Evolutionary conservation across 2,797 vertebrate genomes (phyloP), one percentile per base, ranked within the genome.

Genomic region (Gila robusta): DNA sequence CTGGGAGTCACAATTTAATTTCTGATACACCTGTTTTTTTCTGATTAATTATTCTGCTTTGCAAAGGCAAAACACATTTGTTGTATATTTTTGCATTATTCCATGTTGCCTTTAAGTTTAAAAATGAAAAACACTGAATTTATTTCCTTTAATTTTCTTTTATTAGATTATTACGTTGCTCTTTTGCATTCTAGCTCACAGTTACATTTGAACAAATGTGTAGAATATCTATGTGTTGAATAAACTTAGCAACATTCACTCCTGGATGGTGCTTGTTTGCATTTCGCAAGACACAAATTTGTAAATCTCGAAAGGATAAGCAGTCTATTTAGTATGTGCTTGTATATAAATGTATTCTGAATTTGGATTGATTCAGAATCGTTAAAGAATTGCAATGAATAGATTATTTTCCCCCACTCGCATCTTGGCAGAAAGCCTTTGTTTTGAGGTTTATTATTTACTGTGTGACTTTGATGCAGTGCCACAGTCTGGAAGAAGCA

Each of bases 371-470:
- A 37, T 37, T 76, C 3, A 76, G 47, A 54, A 35, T 54, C 2
- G 0, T 32, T 35, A 21, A 54, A 54, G 73, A 37, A 54, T 54
- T 3, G 6, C 2, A 8, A 7, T 32, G 3, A 54, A 35, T 23
- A 8, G 3, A 35, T 54, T 11, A n/a, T 37, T 12, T 12, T 4
- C 10, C 28, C 10, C 28, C 23, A 32, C 6, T 37, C 3, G 19
- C 32, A 23, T 62, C 7, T 62, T 64, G 26, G 32, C 32, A 39
- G 32, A 5, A 67, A 84, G 8, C 26, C 39, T 16, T 86, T 11
- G 56, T 86, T 86, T 79, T 84, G 35, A 87, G n/a, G 54, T 56
- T 4, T 26, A 80, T 78, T 74, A 59, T 69, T 66, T 35, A 5
- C 35, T 16, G 35, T n/a, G 66, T 32, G 39, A 74, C 26, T 79